phyloP scores from a whole-genome alignment of 1,140 invertebrate genomes.

The Drosophila nebulosa region DNA sequence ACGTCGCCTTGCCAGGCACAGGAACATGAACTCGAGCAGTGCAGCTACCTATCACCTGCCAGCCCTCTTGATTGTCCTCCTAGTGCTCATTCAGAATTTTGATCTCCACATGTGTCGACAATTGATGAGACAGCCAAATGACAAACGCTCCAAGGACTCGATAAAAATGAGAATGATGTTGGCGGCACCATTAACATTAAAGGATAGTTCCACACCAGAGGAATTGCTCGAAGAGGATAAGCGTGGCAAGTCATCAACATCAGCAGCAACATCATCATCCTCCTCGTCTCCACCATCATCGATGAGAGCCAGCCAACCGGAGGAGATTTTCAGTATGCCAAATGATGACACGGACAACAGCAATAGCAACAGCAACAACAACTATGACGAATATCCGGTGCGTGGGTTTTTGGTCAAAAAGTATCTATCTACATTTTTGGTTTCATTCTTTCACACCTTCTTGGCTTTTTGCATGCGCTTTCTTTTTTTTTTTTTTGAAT shows the following conservation, averaged over 20 bases:
- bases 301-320: conserved; percentile 54
- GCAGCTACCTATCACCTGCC: conserved; percentile 45
- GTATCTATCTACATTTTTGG: conserved; percentile 24
- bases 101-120: conserved; percentile 70
- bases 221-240: conserved; percentile 19
- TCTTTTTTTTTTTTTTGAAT: conserved; percentile 16
- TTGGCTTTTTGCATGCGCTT: neutral
- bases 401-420: conserved; percentile 21
- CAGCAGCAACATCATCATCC: neutral
- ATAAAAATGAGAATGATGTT: neutral
- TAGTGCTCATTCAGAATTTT: conserved; percentile 63
- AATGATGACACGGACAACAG: conserved; percentile 44
- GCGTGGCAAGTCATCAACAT: conserved; percentile 24
- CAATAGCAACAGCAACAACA: conserved; percentile 4
- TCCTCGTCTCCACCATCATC: neutral
- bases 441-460: neutral
- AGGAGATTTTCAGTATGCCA: conserved; percentile 72
- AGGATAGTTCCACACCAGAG: conserved; percentile 25
- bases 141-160: conserved; percentile 25
- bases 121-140: conserved; percentile 46
- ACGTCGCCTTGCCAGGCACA: conserved; percentile 13
- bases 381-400: conserved; percentile 79
- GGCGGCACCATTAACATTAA: neutral
- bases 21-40: neutral
- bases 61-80: conserved; percentile 53